These are phyloP conservation scores for Spheniscus humboldti DNA, from an alignment of 2,797 vertebrate species.

Conservation along the genomic window DNA sequence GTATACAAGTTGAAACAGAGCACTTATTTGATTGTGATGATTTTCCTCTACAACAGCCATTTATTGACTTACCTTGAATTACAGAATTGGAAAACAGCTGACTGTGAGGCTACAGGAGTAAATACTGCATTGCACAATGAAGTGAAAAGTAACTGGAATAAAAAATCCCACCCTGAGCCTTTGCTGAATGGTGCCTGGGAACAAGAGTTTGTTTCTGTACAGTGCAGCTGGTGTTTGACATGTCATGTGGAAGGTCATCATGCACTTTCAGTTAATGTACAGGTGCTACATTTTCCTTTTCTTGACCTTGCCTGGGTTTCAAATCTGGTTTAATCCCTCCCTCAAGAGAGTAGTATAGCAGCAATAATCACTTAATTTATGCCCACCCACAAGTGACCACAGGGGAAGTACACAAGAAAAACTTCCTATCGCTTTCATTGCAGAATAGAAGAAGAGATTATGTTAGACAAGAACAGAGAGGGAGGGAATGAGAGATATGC, in stretches of 20 bases:
- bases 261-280: background rate
- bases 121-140: background rate
- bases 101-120: background rate
- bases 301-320: constrained; percentile 18
- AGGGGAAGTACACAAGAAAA: background rate
- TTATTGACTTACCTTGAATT: constrained; percentile 30
- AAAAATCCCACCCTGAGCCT: background rate
- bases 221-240: background rate
- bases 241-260: background rate
- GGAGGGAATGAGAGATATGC: background rate
- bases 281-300: constrained; percentile 28
- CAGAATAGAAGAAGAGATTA: background rate
- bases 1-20: background rate
- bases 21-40: background rate
- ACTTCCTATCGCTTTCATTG: background rate
- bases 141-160: background rate
- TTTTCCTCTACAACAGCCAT: constrained; percentile 3
- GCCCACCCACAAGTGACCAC: constrained; percentile 15
- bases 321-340: constrained; percentile 29
- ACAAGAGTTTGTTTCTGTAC: background rate
- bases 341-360: background rate
- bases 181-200: background rate
- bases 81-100: background rate
- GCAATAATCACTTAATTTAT: constrained; percentile 47
- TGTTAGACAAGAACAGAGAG: background rate